Evolutionary conservation across 2,113 vertebrate genomes (phyloP).

Genomic region (Ciconia boyciana): DNA sequence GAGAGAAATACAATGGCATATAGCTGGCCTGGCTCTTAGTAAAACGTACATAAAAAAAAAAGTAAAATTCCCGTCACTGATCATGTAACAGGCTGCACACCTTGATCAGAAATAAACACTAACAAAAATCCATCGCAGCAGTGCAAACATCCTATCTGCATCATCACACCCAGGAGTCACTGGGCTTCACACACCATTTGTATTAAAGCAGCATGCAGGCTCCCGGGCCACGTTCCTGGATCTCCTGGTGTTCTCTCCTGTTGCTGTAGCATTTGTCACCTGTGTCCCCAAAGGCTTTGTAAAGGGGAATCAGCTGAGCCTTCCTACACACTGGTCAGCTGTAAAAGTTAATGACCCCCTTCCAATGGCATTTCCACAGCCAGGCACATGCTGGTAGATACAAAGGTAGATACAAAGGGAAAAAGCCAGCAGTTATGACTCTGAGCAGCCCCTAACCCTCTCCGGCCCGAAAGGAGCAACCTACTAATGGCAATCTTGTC

Average conservation of each 20-base stretch:
- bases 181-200: neutral
- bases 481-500: neutral
- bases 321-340: neutral
- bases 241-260: neutral
- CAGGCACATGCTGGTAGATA: neutral
- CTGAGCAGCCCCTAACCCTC: neutral
- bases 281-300: neutral
- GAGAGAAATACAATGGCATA: neutral
- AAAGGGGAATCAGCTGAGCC: neutral
- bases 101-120: neutral
- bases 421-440: neutral
- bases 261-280: neutral
- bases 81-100: neutral
- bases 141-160: neutral
- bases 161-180: too few species aligned
- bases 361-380: neutral
- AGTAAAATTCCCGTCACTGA: neutral
- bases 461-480: neutral
- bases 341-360: neutral
- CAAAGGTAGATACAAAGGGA: neutral
- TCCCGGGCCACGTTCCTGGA: neutral
- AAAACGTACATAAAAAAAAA: neutral
- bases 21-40: neutral
- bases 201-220: neutral
- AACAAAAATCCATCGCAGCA: neutral